These are phyloP conservation scores for Smutsia temminckii DNA, from an alignment of 2,797 vertebrate genomes.

Conservation along the genomic window DNA sequence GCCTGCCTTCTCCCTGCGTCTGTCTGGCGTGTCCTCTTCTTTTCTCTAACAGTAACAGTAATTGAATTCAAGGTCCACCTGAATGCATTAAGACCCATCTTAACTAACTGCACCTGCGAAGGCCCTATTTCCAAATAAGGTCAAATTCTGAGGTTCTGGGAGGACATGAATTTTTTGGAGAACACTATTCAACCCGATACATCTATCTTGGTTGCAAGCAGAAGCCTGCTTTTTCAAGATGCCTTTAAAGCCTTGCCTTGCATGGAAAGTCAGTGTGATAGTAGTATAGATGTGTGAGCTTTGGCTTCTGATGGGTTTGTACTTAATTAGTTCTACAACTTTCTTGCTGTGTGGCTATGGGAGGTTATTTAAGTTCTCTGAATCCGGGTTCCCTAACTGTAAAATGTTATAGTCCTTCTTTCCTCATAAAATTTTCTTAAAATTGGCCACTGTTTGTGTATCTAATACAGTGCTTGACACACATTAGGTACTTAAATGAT, in stretches of 20 bases:
- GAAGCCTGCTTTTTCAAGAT: not conserved
- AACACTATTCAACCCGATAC: not conserved
- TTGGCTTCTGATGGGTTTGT: not conserved
- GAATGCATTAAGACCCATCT: not conserved
- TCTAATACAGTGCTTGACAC: not conserved
- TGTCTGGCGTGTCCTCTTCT: not conserved
- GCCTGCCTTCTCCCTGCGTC: not conserved
- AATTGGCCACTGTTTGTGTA: not conserved
- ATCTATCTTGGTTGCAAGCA: not conserved
- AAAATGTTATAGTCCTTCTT: not conserved
- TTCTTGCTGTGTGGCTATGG: not conserved
- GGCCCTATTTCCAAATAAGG: not conserved
- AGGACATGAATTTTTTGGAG: not conserved
- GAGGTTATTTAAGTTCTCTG: not conserved
- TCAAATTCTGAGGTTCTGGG: not conserved
- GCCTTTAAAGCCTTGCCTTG: not conserved
- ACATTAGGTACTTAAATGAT: not conserved
- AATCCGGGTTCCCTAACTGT: not conserved
- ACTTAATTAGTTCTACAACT: not conserved
- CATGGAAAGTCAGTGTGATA: not conserved
- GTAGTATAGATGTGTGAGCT: not conserved
- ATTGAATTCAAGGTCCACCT: not conserved
- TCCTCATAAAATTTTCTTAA: conserved; percentile 20
- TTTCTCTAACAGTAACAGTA: not conserved
- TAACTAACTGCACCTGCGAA: not conserved